Evolutionary conservation across 2,113 vertebrate genomes (phyloP), one percentile per base, ranked within the genome.

Genomic region (Zosterops pallidus): DNA sequence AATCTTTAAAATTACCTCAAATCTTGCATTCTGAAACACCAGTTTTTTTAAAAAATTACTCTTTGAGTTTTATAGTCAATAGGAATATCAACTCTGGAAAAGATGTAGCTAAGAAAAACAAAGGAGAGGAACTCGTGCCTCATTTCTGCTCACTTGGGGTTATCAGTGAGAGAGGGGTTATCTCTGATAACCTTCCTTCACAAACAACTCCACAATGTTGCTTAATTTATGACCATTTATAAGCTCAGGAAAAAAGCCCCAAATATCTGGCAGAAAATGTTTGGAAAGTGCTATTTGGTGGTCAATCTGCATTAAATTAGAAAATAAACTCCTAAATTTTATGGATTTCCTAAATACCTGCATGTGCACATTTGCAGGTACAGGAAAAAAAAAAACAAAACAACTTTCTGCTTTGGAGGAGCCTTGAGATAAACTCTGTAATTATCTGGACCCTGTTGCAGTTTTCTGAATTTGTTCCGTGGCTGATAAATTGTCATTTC

Each of bases 111-210:
- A 89, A 95, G 81, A 33, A 93, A 91, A 96, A 92, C 52, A 89
- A 94, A 33, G 63, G 57, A 91, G 57, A 90, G 67, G 71, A 96
- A 89, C 91, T 90, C 68, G 71, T 70, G 89, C 71, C 68, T 91
- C 55, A 39, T 72, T 91, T 95, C 87, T 92, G 39, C 44, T 85
- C n/a, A 9, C 50, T 74, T 50, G 79, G 37, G 95, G 96, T 97
- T 97, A 96, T 96, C 93, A 93, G 78, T 74, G 82, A 69, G 56
- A 57, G 75, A 88, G 52, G 31, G 96, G 94, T 96, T 97, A 97
- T 96, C 93, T 92, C 86, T 81, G 86, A 74, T 95, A 90, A 96
- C 90, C 94, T 92, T 91, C 47, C 67, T 93, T 80, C 63, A 78
- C 93, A 96, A 95, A 95, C 91, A 94, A 74, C 87, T 71, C 86